These are phyloP conservation scores for Slavum lentiscoides DNA, from an alignment of 2,888 invertebrate genomes.

Conservation along the genomic window DNA sequence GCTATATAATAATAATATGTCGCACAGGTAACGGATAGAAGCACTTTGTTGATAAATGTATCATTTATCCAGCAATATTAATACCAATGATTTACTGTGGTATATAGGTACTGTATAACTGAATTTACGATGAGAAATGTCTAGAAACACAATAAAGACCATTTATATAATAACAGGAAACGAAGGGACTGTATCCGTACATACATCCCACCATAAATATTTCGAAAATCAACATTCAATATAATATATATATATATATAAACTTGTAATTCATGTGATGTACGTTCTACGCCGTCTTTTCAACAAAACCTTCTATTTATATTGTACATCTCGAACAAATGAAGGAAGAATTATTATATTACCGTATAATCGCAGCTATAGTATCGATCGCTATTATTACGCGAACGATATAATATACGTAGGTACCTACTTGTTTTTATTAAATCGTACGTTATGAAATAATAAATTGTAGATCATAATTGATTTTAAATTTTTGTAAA, in stretches of 20 bases:
- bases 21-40: not conserved
- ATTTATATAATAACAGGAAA: conserved; percentile 24
- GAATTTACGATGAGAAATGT: conserved; percentile 28
- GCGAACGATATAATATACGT: too few relatives aligned
- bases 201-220: not conserved
- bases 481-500: too few relatives aligned
- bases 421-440: too few relatives aligned
- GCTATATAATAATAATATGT: not conserved
- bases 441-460: too few relatives aligned
- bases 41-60: conserved; percentile 10
- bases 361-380: not conserved
- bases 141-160: conserved; percentile 30
- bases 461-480: too few relatives aligned
- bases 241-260: not conserved
- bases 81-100: conserved; percentile 12
- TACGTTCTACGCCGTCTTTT: not conserved
- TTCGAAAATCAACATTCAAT: conserved; percentile 23
- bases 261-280: not conserved
- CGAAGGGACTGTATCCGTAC: conserved; percentile 5
- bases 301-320: not conserved
- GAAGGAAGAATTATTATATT: not conserved
- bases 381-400: too few relatives aligned
- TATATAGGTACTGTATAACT: conserved; percentile 7
- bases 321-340: not conserved
- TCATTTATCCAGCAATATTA: conserved; percentile 31